Conservation (phyloP, 2,113 vertebrate species). For the Chrysochloris asiatica region DNA sequence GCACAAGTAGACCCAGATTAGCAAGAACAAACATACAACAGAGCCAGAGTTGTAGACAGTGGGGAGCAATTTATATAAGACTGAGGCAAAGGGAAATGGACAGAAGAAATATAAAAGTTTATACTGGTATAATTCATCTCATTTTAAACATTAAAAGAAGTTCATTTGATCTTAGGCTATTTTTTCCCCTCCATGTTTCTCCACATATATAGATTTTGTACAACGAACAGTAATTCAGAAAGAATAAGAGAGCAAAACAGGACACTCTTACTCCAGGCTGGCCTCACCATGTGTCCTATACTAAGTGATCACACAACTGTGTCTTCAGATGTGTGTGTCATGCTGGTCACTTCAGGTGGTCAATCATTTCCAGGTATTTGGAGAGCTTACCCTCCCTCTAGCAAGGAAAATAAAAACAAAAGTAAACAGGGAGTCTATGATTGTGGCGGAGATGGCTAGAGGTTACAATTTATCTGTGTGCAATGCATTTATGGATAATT, state of each 20-base stretch:
- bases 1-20: not conserved
- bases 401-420: not conserved
- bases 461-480: not conserved
- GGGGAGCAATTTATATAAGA: not conserved
- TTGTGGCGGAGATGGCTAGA: not conserved
- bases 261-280: not conserved
- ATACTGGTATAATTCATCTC: not conserved
- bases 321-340: not conserved
- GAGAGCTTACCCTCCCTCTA: not conserved
- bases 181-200: too few species aligned
- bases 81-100: not conserved
- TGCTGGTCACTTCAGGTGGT: not conserved
- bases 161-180: not conserved
- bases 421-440: not conserved
- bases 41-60: not conserved
- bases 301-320: not conserved
- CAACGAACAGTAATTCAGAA: not conserved
- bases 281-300: not conserved
- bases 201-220: not conserved
- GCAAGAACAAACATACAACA: not conserved
- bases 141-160: not conserved
- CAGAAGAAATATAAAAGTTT: not conserved
- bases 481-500: too few species aligned
- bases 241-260: not conserved
- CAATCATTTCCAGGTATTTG: not conserved